Evolutionary conservation across 2,888 invertebrate species (phyloP), one percentile per base, ranked within the genome.

Genomic region (Noctua janthina): DNA sequence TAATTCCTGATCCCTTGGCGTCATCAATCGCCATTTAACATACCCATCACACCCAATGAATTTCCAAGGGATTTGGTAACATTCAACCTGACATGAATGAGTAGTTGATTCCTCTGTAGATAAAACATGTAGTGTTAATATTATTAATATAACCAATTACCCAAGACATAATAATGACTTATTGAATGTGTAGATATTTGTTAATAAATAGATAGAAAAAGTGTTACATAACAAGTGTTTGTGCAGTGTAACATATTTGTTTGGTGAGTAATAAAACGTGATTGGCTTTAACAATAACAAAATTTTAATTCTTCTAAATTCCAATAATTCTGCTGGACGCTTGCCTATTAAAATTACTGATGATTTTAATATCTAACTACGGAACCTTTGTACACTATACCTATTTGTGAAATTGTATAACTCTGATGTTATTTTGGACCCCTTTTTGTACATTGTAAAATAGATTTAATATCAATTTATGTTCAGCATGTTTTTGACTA

Each of bases 281-380:
- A 88, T 90, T 88, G 90, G 86, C 66, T 86, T 81, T 67, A 59
- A 83, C 46, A 69, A 68, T 86, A 88, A 84, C 85, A 84, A 80
- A 86, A 81, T 43, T 64, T 68, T 82, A 84, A 84, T 77, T 81
- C 62, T 83, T 87, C 75, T 87, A 85, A 86, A 90, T 82, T 81
- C 1, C 49, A 84, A 86, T 83, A 84, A 90, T 85, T 84, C 20
- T 74, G 81, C 88, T 90, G 74, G 74, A 83, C 13, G 88, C 90
- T 85, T 87, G 87, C 87, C 88, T 89, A 84, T 83, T 89, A 88
- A 90, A 90, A 83, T 43, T 85, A 90, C 88, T 89, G 90, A 90
- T 90, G 35, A 82, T 70, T 78, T 83, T 86, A 88, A 89, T 87
- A 74, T 67, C 69, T 85, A 59, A 88, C 82, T 79, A 29, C 1